Conservation (phyloP, 1,140 invertebrate species). For the Lanistes nyassanus region DNA sequence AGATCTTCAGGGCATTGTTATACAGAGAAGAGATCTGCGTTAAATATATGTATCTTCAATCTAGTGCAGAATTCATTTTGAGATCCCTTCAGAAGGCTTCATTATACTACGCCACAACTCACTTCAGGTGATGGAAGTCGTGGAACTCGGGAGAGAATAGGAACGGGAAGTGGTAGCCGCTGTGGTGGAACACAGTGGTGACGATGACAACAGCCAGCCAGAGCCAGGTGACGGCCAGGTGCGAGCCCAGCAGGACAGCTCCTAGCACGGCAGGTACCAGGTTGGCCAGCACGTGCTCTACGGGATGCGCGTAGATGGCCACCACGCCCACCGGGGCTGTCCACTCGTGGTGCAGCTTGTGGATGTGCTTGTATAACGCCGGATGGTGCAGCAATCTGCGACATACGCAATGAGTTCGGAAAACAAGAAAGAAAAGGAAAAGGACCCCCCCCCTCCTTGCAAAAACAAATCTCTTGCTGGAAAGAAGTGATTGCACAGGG, state of each 20-base stretch:
- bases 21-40: too few relatives aligned
- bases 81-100: too few relatives aligned
- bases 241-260: slow-evolving; percentile 81
- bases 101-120: too few relatives aligned
- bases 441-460: neutral
- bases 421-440: too few relatives aligned
- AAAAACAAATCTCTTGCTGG: neutral
- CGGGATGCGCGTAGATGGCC: slow-evolving; percentile 86
- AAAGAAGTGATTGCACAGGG: neutral
- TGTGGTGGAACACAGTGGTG: slow-evolving; percentile 85
- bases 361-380: slow-evolving; percentile 82
- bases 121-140: slow-evolving; percentile 83
- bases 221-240: slow-evolving; percentile 82
- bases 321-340: slow-evolving; percentile 71
- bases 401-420: neutral
- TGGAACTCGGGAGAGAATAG: slow-evolving; percentile 88
- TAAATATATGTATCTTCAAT: too few relatives aligned
- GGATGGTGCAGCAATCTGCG: slow-evolving; percentile 79
- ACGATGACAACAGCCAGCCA: slow-evolving; percentile 84
- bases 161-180: slow-evolving; percentile 88
- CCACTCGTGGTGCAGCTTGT: slow-evolving; percentile 78
- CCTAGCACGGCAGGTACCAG: slow-evolving; percentile 81
- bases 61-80: too few relatives aligned
- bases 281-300: slow-evolving; percentile 88
- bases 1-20: too few relatives aligned